Evolutionary conservation across 2,113 vertebrate genomes (phyloP), one percentile per base, ranked within the genome.

Genomic region (Arenaria interpres): DNA sequence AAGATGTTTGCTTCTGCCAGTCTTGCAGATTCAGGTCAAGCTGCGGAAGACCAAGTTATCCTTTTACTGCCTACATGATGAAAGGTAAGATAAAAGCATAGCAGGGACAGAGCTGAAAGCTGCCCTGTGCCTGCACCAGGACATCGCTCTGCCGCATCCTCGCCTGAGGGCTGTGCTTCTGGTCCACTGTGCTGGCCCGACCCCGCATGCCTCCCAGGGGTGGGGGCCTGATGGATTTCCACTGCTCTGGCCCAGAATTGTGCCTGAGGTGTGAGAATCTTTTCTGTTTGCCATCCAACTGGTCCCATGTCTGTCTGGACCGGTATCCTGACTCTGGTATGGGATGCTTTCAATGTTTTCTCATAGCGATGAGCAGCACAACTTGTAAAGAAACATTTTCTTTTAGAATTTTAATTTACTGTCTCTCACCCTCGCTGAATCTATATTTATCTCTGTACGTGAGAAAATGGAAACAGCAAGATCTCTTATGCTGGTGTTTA

Each of bases 371-470:
- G 87, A 91, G 35, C 63, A 46, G 57, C 85, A 53, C 22, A 80
- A 80, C 75, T 83, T 37, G 78, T 72, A 85, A 62, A 37, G 79
- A 69, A 86, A 62, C 63, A 24, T 74, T 88, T 88, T 30, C 71
- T 53, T 67, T 20, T 33, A 10, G 90, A 83, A 88, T 91, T 90
- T 77, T 93, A 90, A 91, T 93, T 76, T 46, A 2, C 85, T 56
- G 95, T 94, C 96, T 96, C 79, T 96, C 93, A 88, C 93, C 90
- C 77, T 96, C 32, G 1, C n/a, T 39, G 41, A 21, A 27, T 88
- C 92, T 94, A 74, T 95, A 85, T 95, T 96, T 94, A 77, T 73
- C 83, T 23, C 23, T 46, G 85, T 76, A 74, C 1, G 69, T 88
- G 93, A 93, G 90, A 88, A 87, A 80, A 94, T 22, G 57, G 62